Base-by-base conservation (phyloP, 2,113 vertebrate species). In the Paracanthobrama guichenoti region DNA sequence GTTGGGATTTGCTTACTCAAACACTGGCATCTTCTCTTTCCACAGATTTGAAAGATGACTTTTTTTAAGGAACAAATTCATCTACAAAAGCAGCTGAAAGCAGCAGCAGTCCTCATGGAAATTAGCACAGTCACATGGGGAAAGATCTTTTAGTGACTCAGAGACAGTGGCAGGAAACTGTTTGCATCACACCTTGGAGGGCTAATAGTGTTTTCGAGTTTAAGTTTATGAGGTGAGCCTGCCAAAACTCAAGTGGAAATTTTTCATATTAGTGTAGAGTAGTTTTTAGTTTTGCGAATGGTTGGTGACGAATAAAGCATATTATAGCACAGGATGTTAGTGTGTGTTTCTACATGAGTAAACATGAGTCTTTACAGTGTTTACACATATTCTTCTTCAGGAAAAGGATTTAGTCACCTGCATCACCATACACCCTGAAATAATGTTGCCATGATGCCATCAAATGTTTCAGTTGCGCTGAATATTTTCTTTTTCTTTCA, bases 201-300 rank as follows among this genome's bases (percentile, higher is more conserved):
- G 31, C 60, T 67, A 44, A n/a, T 31, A 18, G 5, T 75, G 16
- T 48, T 83, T 48, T 44, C 0, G 24, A 66, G 60, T 57, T 44
- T 82, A 73, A 82, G 48, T 64, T 55, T 67, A 66, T 64, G n/a
- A 59, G n/a, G 31, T 1, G 6, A 76, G 71, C 39, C 18, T 46
- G 79, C 59, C 48, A 81, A 67, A 57, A 57, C 53, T 75, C 69
- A 62, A 62, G 26, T 74, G 84, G 55, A 79, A 59, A 73, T 7
- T 39, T 59, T 53, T 53, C 67, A 73, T 20, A 81, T 55, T 42
- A 22, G 24, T 18, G 26, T 18, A 57, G 60, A 55, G 16, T 24
- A 28, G 75, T 50, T 78, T 71, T 84, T 31, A 44, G 46, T 31
- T 11, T n/a, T 76, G 44, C 3, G 6, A 62, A 44, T 6, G 7